phyloP scores from a whole-genome alignment of 1,140 invertebrate species.

The Saxidomus purpurata region DNA sequence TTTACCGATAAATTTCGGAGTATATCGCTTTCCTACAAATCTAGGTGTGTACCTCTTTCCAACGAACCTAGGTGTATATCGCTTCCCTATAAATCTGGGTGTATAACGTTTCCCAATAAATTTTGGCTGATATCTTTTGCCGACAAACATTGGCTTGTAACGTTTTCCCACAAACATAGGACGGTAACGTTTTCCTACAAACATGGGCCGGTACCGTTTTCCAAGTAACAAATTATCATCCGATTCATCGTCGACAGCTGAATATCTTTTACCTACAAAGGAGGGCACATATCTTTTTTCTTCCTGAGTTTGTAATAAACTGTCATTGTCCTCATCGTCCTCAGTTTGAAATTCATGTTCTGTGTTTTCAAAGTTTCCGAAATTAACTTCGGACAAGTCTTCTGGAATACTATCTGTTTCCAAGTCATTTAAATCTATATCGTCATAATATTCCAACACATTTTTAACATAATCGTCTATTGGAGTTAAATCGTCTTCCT shows the following conservation, averaged over 20 bases:
- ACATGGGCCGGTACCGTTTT: constrained; percentile 58
- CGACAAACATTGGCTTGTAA: constrained; percentile 50
- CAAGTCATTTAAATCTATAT: neutral
- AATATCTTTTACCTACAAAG: constrained; percentile 54
- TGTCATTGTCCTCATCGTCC: neutral
- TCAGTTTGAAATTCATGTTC: neutral
- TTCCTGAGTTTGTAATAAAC: constrained; percentile 21
- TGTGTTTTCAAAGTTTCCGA: neutral
- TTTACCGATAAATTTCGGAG: constrained; percentile 50
- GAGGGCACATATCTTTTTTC: constrained; percentile 40
- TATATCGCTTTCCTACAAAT: constrained; percentile 61
- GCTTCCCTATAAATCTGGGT: constrained; percentile 59
- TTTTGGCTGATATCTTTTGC: constrained; percentile 54
- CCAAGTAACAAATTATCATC: constrained; percentile 31
- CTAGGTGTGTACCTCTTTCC: constrained; percentile 54
- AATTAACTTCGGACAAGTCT: neutral
- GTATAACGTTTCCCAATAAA: constrained; percentile 65
- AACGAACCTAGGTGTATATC: constrained; percentile 51
- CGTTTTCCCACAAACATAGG: constrained; percentile 67
- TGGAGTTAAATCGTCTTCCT: neutral
- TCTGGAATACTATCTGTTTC: neutral
- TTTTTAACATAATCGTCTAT: neutral
- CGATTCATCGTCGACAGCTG: constrained; percentile 20
- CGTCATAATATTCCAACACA: constrained; percentile 27
- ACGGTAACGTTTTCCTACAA: constrained; percentile 48